Evolutionary conservation across 1,140 invertebrate genomes (phyloP), one percentile per base, ranked within the genome.

Genomic region (Microplitis demolitor): DNA sequence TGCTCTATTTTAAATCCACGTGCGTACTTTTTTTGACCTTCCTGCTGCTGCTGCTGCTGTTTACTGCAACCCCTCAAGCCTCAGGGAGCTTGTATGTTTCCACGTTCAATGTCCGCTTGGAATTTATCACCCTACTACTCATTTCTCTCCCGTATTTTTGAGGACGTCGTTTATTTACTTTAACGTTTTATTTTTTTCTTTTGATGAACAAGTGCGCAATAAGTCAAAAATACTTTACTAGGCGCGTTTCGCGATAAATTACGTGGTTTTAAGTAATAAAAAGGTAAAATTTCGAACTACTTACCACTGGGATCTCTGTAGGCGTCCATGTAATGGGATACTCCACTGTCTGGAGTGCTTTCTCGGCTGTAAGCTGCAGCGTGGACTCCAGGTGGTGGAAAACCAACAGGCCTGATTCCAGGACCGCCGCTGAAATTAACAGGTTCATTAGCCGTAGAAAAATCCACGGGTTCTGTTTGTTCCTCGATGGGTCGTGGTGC

Each of bases 221-320:
- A 45, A 45, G 39, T 45, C 39, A 45, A 6, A 9, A 45, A 45
- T 6, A 45, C 39, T 45, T 45, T 45, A 45, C 39, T 24, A 2
- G 24, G 8, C 5, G 8, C 0, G 50, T 51, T 13, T 33, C 4
- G 5, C 6, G 24, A 51, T 66, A 51, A 51, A 68, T 62, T 56
- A 58, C 16, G 24, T 2, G 24, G 24, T 2, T 24, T 24, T 24
- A 24, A 24, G 24, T 24, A 24, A 24, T 24, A 2, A 24, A 24
- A 24, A 1, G 24, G 24, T 24, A 54, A 39, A 35, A 39, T n/a
- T 13, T 35, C 33, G 0, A 77, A 77, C 73, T 78, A 81, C 85
- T 90, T 85, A 95, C 94, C 93, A 78, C 93, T 93, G 13, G 93
- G 91, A 84, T 95, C 94, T 82, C 94, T 88, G 81, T 95, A 95